Percentiles rank a stretch among this genome's conserved stretches.
phyloP scores from a whole-genome alignment of 2,113 vertebrate species.

The Ciconia boyciana region DNA sequence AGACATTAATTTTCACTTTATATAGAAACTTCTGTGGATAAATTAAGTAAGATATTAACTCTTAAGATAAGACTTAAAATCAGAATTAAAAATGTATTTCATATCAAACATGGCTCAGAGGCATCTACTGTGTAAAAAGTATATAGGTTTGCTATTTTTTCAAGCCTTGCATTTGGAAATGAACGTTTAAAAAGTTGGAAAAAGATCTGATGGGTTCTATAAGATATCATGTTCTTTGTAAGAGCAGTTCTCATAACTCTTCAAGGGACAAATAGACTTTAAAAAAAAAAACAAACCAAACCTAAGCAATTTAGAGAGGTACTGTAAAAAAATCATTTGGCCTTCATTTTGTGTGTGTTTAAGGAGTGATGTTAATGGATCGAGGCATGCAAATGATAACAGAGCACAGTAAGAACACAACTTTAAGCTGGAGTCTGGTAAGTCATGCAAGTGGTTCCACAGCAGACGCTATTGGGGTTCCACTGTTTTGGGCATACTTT shows the following conservation, averaged over 20 bases:
- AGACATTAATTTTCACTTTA: background rate
- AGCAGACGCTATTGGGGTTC: background rate
- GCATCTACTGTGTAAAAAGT: background rate
- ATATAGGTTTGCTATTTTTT: background rate
- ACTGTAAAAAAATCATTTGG: background rate
- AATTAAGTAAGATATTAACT: background rate
- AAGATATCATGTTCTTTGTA: background rate
- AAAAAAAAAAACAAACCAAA: background rate
- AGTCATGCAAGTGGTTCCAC: background rate
- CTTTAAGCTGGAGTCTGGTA: background rate
- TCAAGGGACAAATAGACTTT: background rate
- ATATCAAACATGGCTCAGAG: background rate
- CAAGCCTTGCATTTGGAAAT: background rate
- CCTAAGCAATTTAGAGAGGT: background rate
- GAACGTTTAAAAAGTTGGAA: background rate
- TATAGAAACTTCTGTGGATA: background rate
- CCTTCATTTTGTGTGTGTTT: background rate
- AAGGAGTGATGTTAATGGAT: background rate
- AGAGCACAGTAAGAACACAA: background rate
- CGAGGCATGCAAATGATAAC: background rate
- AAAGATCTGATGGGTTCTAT: background rate
- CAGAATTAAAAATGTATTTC: background rate
- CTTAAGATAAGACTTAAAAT: background rate
- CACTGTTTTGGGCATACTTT: background rate
- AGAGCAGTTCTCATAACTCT: background rate